These are phyloP conservation scores for Parotia lawesii DNA, from an alignment of 2,113 vertebrate species.

Conservation along the genomic window DNA sequence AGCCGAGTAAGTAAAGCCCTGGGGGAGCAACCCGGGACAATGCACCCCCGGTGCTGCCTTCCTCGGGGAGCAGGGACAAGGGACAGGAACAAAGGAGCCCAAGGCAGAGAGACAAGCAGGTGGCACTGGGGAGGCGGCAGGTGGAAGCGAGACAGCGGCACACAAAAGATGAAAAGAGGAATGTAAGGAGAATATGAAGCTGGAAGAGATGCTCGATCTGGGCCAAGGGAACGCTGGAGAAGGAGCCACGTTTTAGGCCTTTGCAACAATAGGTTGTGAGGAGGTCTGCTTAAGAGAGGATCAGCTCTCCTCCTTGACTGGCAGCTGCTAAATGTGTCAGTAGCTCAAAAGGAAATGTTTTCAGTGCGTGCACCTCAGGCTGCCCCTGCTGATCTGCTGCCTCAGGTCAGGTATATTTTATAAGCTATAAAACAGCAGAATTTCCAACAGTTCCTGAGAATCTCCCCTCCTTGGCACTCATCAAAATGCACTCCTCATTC, in stretches of 20 bases:
- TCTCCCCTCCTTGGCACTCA: constrained; percentile 16
- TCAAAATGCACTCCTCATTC: constrained; percentile 45
- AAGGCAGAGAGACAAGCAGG: neutral
- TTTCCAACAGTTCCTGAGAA: neutral
- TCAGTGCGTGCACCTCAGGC: neutral
- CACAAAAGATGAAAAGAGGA: neutral
- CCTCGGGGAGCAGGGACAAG: neutral
- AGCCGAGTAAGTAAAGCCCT: neutral
- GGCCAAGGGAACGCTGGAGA: neutral
- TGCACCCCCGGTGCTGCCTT: neutral
- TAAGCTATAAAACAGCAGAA: neutral
- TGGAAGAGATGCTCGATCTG: neutral
- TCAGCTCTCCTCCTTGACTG: constrained; percentile 28
- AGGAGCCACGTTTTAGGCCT: neutral
- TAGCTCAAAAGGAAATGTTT: constrained; percentile 17
- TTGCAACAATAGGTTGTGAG: constrained; percentile 6
- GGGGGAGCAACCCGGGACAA: neutral
- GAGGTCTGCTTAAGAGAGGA: neutral
- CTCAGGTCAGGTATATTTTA: neutral
- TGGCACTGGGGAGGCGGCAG: neutral
- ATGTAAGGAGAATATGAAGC: neutral
- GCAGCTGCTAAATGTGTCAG: constrained; percentile 36
- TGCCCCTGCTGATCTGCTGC: constrained; percentile 23
- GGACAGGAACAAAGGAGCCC: neutral
- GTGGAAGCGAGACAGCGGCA: neutral